Percentiles rank a stretch among this genome's conserved stretches.
phyloP scores from a whole-genome alignment of 2,888 invertebrate genomes.

The Chloroclysta siterata region DNA sequence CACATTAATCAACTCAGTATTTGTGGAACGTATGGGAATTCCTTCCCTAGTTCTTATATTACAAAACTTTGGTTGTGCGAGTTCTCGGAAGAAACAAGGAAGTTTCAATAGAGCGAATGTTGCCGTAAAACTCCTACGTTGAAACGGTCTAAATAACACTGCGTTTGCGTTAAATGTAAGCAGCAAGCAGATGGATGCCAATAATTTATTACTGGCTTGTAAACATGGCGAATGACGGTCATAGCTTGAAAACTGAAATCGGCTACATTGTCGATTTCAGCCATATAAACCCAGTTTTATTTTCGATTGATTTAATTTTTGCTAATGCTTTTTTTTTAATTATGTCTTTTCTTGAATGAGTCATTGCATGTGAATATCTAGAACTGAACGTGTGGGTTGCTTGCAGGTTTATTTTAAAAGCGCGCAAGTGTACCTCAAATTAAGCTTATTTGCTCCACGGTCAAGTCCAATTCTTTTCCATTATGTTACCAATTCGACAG shows the following conservation, averaged over 20 bases:
- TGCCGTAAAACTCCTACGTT: conserved; percentile 58
- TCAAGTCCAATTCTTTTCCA: conserved; percentile 47
- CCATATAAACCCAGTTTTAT: not conserved
- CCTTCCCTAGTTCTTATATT: not conserved
- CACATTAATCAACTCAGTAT: not conserved
- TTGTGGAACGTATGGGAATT: not conserved
- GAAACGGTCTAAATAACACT: conserved; percentile 20
- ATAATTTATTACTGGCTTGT: conserved; percentile 62
- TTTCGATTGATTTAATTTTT: conserved; percentile 1
- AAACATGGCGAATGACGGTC: conserved; percentile 50
- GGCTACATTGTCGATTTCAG: conserved; percentile 9
- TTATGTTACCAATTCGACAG: conserved; percentile 36
- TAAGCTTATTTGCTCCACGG: conserved; percentile 58
- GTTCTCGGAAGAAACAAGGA: conserved; percentile 39
- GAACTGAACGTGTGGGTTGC: conserved; percentile 50
- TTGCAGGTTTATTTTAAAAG: conserved; percentile 54
- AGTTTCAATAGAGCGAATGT: conserved; percentile 49
- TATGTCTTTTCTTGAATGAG: conserved; percentile 7
- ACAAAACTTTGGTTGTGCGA: conserved; percentile 6
- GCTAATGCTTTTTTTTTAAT: not conserved
- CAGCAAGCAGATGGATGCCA: conserved; percentile 66
- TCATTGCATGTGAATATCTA: conserved; percentile 36
- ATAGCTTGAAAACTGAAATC: conserved; percentile 33
- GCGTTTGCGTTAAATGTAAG: conserved; percentile 48
- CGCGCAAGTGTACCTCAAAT: conserved; percentile 56